Evolutionary conservation across 2,888 invertebrate species (phyloP).

Genomic region (Fabriciana adippe): DNA sequence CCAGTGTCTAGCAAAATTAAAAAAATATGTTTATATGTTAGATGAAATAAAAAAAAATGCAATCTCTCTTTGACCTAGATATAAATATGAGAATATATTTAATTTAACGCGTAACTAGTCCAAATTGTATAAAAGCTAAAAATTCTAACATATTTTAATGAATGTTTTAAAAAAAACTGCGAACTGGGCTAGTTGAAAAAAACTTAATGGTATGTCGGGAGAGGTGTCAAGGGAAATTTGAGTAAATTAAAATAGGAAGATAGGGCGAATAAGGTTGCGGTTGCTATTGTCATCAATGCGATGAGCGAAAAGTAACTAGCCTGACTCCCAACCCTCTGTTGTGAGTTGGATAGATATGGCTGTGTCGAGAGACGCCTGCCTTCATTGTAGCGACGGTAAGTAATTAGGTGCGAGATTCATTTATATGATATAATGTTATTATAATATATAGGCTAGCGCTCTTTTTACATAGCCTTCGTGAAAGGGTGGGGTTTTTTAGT

Average conservation of each 20-base stretch:
- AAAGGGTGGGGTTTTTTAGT: constrained; percentile 24
- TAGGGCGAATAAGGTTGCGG: constrained; percentile 73
- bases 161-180: constrained; percentile 28
- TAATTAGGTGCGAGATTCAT: constrained; percentile 73
- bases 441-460: constrained; percentile 35
- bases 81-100: background rate
- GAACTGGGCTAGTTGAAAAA: constrained; percentile 43
- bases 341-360: constrained; percentile 39
- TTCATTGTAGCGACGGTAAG: constrained; percentile 68
- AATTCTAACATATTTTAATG: constrained; percentile 24
- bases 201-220: constrained; percentile 62
- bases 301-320: constrained; percentile 69
- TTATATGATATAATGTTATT: constrained; percentile 47
- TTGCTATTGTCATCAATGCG: constrained; percentile 66
- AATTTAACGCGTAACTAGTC: background rate
- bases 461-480: constrained; percentile 1
- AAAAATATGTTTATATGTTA: background rate
- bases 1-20: background rate
- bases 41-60: background rate
- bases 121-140: background rate
- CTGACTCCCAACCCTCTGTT: constrained; percentile 41
- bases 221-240: constrained; percentile 83
- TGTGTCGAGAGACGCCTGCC: constrained; percentile 55
- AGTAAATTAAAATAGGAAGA: constrained; percentile 83
- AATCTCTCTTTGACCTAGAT: constrained; percentile 13